Conservation (phyloP, 1,140 invertebrate genomes). For the Ptiloglossa arizonensis region DNA sequence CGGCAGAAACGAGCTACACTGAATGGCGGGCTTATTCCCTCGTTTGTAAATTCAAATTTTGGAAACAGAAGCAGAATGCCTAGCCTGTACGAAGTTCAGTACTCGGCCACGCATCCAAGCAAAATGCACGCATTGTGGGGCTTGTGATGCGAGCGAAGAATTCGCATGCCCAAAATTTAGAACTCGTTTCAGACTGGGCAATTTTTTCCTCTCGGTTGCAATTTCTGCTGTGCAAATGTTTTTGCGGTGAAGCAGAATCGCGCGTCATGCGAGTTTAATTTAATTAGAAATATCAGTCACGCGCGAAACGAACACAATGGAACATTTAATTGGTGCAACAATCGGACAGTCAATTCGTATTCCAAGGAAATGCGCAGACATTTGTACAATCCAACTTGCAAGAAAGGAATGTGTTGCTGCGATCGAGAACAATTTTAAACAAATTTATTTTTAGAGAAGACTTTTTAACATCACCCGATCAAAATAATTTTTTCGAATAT, state of each 20-base stretch:
- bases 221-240: too few relatives aligned
- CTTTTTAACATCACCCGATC: too few relatives aligned
- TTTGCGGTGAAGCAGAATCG: too few relatives aligned
- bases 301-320: neutral
- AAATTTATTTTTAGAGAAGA: too few relatives aligned
- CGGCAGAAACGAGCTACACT: too few relatives aligned
- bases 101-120: neutral
- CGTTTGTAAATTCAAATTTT: constrained; percentile 19
- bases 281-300: constrained; percentile 4
- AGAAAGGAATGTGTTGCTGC: too few relatives aligned
- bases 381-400: too few relatives aligned
- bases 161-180: neutral
- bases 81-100: neutral
- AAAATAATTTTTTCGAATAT: too few relatives aligned
- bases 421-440: too few relatives aligned
- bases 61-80: neutral
- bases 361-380: too few relatives aligned
- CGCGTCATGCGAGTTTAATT: neutral
- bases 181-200: neutral
- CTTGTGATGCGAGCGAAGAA: neutral
- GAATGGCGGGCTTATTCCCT: neutral
- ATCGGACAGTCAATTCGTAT: too few relatives aligned
- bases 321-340: too few relatives aligned
- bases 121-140: neutral
- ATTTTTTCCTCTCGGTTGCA: neutral